Evolutionary conservation across 1,140 invertebrate species (phyloP).

Genomic region (Ips nitidus): DNA sequence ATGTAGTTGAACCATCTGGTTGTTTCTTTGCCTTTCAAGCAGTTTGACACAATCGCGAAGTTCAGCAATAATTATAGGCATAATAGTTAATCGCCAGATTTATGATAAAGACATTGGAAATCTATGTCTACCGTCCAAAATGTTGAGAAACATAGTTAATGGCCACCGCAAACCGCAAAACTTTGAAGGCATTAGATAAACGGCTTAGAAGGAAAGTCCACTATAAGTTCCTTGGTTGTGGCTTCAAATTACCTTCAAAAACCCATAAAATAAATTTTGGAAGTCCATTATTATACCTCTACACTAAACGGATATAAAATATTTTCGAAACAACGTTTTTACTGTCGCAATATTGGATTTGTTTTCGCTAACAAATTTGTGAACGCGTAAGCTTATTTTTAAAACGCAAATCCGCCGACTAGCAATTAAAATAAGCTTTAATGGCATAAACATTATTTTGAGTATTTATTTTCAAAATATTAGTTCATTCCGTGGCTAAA

Average conservation of each 20-base stretch:
- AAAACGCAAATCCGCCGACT: no score
- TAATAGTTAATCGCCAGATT: conserved; percentile 3
- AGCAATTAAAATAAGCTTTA: conserved; percentile 12
- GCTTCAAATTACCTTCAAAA: no score
- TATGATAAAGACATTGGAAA: conserved; percentile 9
- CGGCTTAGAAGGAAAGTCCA: background rate
- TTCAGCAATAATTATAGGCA: background rate
- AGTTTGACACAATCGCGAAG: background rate
- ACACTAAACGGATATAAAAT: no score
- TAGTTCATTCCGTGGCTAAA: background rate
- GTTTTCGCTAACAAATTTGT: no score
- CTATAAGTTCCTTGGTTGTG: background rate
- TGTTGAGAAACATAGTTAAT: conserved; percentile 12
- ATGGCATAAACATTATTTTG: conserved; percentile 1
- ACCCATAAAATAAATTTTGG: no score
- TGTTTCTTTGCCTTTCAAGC: background rate
- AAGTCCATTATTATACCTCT: no score
- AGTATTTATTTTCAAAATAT: conserved; percentile 19
- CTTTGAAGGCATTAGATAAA: conserved; percentile 6
- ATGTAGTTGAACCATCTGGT: no score
- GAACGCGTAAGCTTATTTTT: no score
- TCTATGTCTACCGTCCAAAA: background rate
- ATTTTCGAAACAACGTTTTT: no score
- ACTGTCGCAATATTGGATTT: no score
- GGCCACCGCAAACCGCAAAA: conserved; percentile 11